These are phyloP conservation scores for Marcusenius ussheri DNA, from an alignment of 2,113 vertebrate genomes.

Conservation along the genomic window DNA sequence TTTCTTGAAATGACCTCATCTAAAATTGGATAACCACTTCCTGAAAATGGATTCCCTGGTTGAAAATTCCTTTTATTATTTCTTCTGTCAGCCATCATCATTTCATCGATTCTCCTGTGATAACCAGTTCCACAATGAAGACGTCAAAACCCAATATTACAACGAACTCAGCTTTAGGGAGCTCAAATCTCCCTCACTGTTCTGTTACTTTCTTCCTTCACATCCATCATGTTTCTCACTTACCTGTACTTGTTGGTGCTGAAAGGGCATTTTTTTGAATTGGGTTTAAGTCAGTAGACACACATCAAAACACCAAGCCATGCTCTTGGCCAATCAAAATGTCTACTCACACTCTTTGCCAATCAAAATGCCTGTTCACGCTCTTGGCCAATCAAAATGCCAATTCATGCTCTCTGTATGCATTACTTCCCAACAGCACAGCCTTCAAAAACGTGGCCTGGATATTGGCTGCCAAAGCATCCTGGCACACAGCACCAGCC, in stretches of 20 bases:
- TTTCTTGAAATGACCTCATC: not conserved
- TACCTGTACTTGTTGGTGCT: not conserved
- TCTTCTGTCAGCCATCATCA: not conserved
- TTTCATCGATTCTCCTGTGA: not conserved
- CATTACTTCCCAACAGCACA: conserved; percentile 21
- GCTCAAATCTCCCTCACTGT: not conserved
- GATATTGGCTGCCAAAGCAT: conserved; percentile 44
- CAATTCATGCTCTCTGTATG: not conserved
- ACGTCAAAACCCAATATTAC: not conserved
- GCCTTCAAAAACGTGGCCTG: conserved; percentile 47
- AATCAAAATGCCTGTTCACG: not conserved
- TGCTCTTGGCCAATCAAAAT: not conserved
- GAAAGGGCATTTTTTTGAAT: not conserved
- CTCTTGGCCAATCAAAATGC: not conserved
- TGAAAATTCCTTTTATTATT: not conserved
- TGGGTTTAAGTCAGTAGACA: not conserved
- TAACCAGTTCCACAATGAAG: not conserved
- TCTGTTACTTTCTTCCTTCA: not conserved
- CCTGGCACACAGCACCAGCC: conserved; percentile 29
- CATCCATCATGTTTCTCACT: not conserved
- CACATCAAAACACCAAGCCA: not conserved
- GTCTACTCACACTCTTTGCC: not conserved
- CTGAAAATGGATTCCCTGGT: not conserved
- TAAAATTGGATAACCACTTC: not conserved
- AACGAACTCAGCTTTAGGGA: not conserved